phyloP scores from a whole-genome alignment of 2,797 vertebrate genomes.

The Vespertilio murinus region DNA sequence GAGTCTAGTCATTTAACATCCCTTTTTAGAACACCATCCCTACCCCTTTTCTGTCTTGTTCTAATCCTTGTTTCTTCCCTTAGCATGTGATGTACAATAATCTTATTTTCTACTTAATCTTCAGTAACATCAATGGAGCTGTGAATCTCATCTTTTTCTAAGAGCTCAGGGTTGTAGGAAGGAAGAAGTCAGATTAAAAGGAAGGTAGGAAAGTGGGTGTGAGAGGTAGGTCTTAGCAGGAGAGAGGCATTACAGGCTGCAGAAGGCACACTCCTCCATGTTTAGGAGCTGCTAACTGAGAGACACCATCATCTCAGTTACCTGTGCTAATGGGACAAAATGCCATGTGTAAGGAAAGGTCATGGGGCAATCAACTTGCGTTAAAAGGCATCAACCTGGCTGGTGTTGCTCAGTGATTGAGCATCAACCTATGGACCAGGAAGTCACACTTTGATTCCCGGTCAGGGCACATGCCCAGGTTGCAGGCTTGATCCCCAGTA shows the following conservation, averaged over 20 bases:
- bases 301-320: background rate
- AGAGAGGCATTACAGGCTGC: background rate
- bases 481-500: too few relatives aligned
- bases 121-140: background rate
- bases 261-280: background rate
- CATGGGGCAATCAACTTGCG: background rate
- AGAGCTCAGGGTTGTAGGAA: background rate
- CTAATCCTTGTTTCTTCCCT: background rate
- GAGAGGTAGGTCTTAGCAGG: background rate
- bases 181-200: background rate
- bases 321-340: background rate
- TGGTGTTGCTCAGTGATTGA: too few relatives aligned
- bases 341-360: background rate
- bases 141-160: background rate
- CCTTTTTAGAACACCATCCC: background rate
- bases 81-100: background rate
- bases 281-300: background rate
- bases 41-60: background rate
- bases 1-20: background rate
- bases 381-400: background rate
- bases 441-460: too few relatives aligned
- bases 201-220: background rate
- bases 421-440: too few relatives aligned
- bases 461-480: too few relatives aligned
- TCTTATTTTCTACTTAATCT: background rate